A percentile compares a stretch with the other conserved stretches of the same genome.
Conservation (phyloP, 2,113 vertebrate species). For the Nematolebias whitei region DNA sequence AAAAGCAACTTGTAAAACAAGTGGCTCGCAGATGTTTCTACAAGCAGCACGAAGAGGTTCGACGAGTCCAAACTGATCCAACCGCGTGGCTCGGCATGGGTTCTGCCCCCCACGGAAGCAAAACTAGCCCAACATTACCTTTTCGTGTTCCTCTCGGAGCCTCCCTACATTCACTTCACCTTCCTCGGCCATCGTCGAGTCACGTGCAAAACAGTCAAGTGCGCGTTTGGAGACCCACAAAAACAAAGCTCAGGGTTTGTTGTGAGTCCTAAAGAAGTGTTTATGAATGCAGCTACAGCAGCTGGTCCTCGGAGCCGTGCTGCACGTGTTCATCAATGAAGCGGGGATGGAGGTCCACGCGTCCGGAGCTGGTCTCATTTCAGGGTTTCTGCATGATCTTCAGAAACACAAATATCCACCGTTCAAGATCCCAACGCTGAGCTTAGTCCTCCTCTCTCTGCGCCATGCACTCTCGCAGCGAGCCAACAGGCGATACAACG, state of each 20-base stretch:
- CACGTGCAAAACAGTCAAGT: slow-evolving; percentile 31
- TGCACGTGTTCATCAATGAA: slow-evolving; percentile 78
- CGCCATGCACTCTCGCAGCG: slow-evolving; percentile 50
- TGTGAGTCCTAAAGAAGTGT: slow-evolving; percentile 94
- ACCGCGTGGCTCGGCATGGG: slow-evolving; percentile 40
- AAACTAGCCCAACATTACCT: slow-evolving; percentile 79
- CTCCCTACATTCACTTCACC: slow-evolving; percentile 63
- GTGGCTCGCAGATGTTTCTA: accelerated
- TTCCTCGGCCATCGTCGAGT: slow-evolving; percentile 66
- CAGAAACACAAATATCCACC: slow-evolving; percentile 60
- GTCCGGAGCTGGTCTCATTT: slow-evolving; percentile 80
- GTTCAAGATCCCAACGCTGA: slow-evolving; percentile 38
- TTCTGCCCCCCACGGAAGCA: background rate
- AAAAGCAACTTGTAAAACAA: background rate
- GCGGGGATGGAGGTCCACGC: slow-evolving; percentile 76
- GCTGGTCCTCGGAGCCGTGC: slow-evolving; percentile 75
- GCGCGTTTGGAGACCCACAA: slow-evolving; percentile 37
- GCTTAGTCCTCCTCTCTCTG: slow-evolving; percentile 65
- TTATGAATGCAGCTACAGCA: slow-evolving; percentile 86
- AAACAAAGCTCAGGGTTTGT: slow-evolving; percentile 79
- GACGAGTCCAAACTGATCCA: background rate
- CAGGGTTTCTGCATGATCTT: slow-evolving; percentile 66
- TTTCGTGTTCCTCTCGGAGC: slow-evolving; percentile 86
- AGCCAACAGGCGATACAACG: accelerated
- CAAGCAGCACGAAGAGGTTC: accelerated